phyloP scores from a whole-genome alignment of 1,140 invertebrate species.

The Drosophila pectinifera region DNA sequence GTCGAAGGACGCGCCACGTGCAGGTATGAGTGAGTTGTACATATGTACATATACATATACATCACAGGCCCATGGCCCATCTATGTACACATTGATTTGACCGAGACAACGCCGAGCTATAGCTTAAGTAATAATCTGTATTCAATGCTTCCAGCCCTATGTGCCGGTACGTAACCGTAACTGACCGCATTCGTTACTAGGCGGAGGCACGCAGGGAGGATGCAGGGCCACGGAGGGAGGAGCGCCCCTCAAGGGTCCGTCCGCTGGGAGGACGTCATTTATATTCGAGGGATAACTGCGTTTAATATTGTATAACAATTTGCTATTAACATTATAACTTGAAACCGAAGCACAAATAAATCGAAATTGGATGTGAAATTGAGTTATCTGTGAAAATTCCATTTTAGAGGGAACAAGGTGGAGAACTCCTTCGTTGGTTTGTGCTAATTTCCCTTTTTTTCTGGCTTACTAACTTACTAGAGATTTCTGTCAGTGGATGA shows the following conservation, averaged over 20 bases:
- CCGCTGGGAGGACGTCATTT: not conserved
- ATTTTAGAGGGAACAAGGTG: not conserved
- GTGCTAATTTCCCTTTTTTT: no score
- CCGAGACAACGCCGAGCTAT: not conserved
- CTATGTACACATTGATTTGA: constrained; percentile 8
- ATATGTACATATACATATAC: not conserved
- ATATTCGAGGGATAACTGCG: constrained; percentile 7
- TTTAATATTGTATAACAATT: constrained; percentile 14
- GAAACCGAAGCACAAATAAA: constrained; percentile 32
- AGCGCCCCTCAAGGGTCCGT: not conserved
- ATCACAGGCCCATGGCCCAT: not conserved
- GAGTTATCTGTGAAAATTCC: not conserved
- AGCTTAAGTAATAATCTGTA: not conserved
- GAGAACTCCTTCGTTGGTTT: not conserved
- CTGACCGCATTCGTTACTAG: constrained; percentile 58
- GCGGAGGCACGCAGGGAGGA: not conserved
- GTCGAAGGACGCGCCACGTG: not conserved
- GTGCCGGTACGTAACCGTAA: constrained; percentile 45
- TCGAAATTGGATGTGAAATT: constrained; percentile 18
- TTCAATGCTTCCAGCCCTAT: constrained; percentile 57
- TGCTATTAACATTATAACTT: constrained; percentile 33
- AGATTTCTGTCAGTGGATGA: no score
- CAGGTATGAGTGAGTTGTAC: constrained; percentile 1
- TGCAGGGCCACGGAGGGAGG: not conserved
- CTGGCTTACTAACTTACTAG: not conserved